Base-by-base conservation (phyloP, 1,140 invertebrate genomes). In the Lordiphosa mommai region DNA sequence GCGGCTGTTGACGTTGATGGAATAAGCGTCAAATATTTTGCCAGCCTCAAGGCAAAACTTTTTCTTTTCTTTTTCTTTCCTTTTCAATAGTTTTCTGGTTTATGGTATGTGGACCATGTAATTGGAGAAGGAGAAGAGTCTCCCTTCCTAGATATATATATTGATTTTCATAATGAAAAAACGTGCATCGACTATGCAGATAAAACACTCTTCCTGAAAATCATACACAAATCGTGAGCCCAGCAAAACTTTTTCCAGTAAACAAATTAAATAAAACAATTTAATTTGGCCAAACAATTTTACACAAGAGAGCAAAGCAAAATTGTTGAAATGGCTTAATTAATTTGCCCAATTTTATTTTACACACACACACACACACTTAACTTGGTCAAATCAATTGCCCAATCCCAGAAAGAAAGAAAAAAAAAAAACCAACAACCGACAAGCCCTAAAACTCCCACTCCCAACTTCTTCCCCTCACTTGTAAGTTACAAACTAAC, bases 221-320 rank as follows among this genome's bases (percentile, higher is more conserved):
- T 36, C 34, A 36, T 8, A 43, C 27, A 17, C 17, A 41, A 41
- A 23, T 41, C 38, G 38, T 41, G 38, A 5, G 16, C 38, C 17
- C 17, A n/a, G 23, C n/a, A 9, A 41, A 41, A 41, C 38, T 10
- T 41, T 41, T 41, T 41, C 38, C 38, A 43, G 40, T 27, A 43
- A 43, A 43, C 44, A 49, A 49, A 49, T 49, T 49, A 49, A 49
- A 49, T 49, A 8, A 49, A 49, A 49, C 46, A 49, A 49, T 49
- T 49, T 49, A 49, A 49, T 49, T 49, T 49, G 46, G 3, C 46
- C 16, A 33, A 23, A 23, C 46, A 49, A 49, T 49, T 49, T 49
- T 47, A 47, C 40, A 43, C 40, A 29, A 43, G 40, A 43, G 40
- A 29, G 40, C 40, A 43, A 43, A 43, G 30, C 44, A 47, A 47